Base-by-base conservation (phyloP, 2,113 vertebrate species). In the Seriola quinqueradiata region DNA sequence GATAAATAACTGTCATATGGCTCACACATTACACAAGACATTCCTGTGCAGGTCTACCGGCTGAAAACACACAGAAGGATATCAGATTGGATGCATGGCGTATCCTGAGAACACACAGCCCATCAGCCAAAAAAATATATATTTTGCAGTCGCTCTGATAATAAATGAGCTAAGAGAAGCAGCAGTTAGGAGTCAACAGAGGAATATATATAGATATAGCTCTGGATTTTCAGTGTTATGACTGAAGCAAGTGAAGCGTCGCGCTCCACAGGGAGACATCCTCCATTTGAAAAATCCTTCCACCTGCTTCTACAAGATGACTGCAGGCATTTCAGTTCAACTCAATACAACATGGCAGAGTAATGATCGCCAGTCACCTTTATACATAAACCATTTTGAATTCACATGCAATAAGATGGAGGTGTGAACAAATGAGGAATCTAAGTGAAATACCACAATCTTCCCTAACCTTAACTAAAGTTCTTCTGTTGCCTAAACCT, bases 1-100 rank as follows among this genome's bases (percentile, higher is more conserved):
- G 71, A 92, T 89, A 84, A 87, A 81, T 77, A 89, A 38, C 82
- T 71, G 77, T 91, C 91, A 89, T 86, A 77, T 85, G 87, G 83
- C 87, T 87, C 83, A 83, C 82, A 91, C 86, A 92, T 90, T 89
- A 90, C 86, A 75, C 77, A 50, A 83, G 71, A 71, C 68, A 87
- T 89, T 91, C 85, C 83, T 71, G 65, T 6, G 36, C 64, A 70
- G 73, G 50, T 61, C 70, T 68, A 79, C 76, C 44, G 55, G 28
- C 25, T 79, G 73, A 75, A 90, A 79, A 81, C 76, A 81, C 67
- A 85, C 84, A 77, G 75, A 80, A 11, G 65, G 46, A 78, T 78
- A 90, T 91, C 82, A 89, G 83, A 84, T 81, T 78, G 85, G 70
- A 87, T 44, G 60, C 66, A 58, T 70, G 40, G 55, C 28, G 50